A percentile compares a stretch with the other conserved stretches of the same genome.
phyloP scores from a whole-genome alignment of 2,888 invertebrate genomes.

The Antitype chi region DNA sequence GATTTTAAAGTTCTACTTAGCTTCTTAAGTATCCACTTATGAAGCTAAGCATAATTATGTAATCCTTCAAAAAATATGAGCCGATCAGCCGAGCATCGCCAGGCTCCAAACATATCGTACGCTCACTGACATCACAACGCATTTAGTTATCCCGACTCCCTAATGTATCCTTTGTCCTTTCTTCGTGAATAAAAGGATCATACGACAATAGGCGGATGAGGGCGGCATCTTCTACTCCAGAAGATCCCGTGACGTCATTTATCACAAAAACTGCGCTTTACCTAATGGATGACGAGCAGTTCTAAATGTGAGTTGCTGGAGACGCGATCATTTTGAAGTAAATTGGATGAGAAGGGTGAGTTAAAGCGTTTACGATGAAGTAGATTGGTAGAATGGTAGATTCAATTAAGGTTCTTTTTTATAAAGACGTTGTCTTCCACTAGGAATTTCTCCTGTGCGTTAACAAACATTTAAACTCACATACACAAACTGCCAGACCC shows the following conservation, averaged over 20 bases:
- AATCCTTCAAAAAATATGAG: background rate
- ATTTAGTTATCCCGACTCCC: slow-evolving; percentile 21
- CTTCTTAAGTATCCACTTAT: too few species aligned
- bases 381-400: background rate
- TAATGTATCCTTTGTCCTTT: slow-evolving; percentile 55
- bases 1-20: too few species aligned
- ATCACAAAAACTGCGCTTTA: slow-evolving; percentile 72
- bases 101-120: slow-evolving; percentile 15
- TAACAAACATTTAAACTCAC: too few species aligned
- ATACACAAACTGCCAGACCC: too few species aligned
- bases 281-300: slow-evolving; percentile 64
- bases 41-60: background rate
- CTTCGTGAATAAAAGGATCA: slow-evolving; percentile 47
- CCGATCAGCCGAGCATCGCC: slow-evolving; percentile 8
- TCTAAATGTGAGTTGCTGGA: slow-evolving; percentile 41
- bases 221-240: slow-evolving; percentile 42
- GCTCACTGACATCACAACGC: slow-evolving; percentile 27
- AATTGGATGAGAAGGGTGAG: slow-evolving; percentile 46
- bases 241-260: slow-evolving; percentile 66
- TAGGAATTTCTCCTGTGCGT: too few species aligned
- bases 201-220: slow-evolving; percentile 49
- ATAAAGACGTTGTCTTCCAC: too few species aligned
- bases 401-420: slow-evolving; percentile 13
- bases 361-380: background rate
- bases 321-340: slow-evolving; percentile 21